Percentiles rank a stretch among this genome's conserved stretches.
phyloP scores from a whole-genome alignment of 2,113 vertebrate genomes.

The Perccottus glenii region DNA sequence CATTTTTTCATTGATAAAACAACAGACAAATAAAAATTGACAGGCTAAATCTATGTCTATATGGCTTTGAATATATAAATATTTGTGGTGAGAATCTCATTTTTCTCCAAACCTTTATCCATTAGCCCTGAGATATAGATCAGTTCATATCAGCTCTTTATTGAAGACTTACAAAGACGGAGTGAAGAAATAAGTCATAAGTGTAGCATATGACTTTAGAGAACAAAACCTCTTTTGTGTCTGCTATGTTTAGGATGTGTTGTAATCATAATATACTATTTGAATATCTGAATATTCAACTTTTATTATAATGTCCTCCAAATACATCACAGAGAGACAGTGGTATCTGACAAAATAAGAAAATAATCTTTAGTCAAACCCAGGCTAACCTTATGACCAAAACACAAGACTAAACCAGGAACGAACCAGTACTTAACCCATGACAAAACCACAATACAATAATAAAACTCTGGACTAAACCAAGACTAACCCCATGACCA shows the following conservation, averaged over 20 bases:
- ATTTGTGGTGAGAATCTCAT: too few species aligned
- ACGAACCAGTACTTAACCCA: too few species aligned
- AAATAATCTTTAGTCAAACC: neutral
- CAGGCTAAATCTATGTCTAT: too few species aligned
- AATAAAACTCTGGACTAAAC: neutral
- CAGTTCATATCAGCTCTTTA: too few species aligned
- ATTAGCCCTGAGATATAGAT: too few species aligned
- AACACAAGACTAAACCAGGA: neutral
- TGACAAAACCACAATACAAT: too few species aligned
- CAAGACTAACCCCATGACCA: neutral
- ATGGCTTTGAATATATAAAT: too few species aligned
- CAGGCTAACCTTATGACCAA: neutral
- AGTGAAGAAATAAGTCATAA: neutral
- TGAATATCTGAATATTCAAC: too few species aligned
- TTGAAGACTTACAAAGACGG: neutral
- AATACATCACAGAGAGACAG: neutral
- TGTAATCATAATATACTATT: neutral
- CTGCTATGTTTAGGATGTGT: neutral
- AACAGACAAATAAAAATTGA: too few species aligned
- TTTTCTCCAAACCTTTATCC: too few species aligned
- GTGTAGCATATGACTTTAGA: neutral
- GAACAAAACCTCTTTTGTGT: conserved; percentile 1
- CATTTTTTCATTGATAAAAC: too few species aligned
- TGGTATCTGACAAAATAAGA: too few species aligned
- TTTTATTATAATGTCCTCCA: neutral